phyloP scores from a whole-genome alignment of 2,113 vertebrate genomes.

The Myrmecophaga tridactyla region DNA sequence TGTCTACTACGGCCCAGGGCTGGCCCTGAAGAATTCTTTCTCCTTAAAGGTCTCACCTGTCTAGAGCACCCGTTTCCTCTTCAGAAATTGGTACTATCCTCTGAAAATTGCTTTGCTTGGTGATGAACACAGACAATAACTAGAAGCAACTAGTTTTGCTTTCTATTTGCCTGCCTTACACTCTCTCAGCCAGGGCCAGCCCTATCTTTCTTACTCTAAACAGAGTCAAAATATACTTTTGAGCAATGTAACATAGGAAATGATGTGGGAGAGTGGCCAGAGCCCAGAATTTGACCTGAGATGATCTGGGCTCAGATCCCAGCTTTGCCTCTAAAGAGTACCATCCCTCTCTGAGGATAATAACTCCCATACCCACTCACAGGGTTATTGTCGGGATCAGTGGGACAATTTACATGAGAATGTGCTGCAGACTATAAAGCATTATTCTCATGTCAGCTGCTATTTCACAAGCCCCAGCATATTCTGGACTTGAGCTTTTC shows the following conservation, averaged over 20 bases:
- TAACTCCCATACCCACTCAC: neutral
- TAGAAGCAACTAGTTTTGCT: neutral
- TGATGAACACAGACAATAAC: neutral
- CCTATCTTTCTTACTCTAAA: neutral
- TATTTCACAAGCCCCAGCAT: conserved; percentile 37
- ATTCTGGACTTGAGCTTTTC: conserved; percentile 55
- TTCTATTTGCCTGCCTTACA: neutral
- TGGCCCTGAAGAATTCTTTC: neutral
- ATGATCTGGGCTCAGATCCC: conserved; percentile 60
- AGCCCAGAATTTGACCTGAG: conserved; percentile 11
- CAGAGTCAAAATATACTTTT: neutral
- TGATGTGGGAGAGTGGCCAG: neutral
- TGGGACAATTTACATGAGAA: conserved; percentile 67
- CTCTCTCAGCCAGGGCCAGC: neutral
- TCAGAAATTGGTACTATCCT: neutral
- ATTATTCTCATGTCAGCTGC: conserved; percentile 61
- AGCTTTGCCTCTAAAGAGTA: conserved; percentile 37
- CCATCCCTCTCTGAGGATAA: neutral
- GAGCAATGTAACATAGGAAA: neutral
- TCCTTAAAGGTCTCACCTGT: neutral
- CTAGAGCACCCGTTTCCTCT: neutral
- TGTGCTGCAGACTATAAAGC: conserved; percentile 19
- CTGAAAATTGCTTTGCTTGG: neutral
- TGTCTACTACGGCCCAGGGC: neutral
- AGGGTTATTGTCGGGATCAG: conserved; percentile 32